Percentiles rank a stretch among this genome's conserved stretches.
Evolutionary conservation across 1,140 invertebrate genomes (phyloP).

Genomic region (Formica selysi): DNA sequence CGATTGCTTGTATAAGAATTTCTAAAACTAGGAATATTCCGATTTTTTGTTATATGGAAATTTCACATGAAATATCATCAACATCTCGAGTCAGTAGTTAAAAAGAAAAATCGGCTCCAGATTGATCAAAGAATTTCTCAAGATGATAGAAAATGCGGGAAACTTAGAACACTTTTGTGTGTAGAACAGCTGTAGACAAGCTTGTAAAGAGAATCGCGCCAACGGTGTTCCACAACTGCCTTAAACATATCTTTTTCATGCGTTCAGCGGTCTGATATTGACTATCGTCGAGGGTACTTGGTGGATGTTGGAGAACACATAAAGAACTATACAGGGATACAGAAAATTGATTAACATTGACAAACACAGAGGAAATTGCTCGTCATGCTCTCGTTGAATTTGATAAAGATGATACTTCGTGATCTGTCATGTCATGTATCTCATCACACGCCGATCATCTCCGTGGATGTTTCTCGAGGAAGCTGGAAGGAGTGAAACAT

Average conservation of each 20-base stretch:
- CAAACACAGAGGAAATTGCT: background rate
- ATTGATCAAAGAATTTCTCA: background rate
- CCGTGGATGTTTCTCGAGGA: background rate
- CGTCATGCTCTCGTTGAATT: constrained; percentile 13
- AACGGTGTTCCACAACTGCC: background rate
- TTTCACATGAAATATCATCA: background rate
- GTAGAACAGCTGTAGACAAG: background rate
- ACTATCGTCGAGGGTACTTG: background rate
- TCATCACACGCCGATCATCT: background rate
- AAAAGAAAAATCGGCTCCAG: constrained; percentile 1
- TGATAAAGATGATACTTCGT: constrained; percentile 9
- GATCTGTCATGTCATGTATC: background rate
- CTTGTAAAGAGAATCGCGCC: background rate
- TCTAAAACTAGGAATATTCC: background rate
- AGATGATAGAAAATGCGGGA: background rate
- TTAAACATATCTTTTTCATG: background rate
- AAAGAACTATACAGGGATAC: background rate
- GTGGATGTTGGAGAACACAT: too few relatives aligned
- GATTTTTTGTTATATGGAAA: background rate
- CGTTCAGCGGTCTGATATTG: background rate
- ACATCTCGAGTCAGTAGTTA: background rate
- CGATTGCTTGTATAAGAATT: background rate
- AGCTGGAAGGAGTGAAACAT: background rate
- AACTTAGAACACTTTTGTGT: background rate
- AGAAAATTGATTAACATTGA: background rate